Evolutionary conservation across 2,797 vertebrate species (phyloP).

Genomic region (Amniataba percoides): DNA sequence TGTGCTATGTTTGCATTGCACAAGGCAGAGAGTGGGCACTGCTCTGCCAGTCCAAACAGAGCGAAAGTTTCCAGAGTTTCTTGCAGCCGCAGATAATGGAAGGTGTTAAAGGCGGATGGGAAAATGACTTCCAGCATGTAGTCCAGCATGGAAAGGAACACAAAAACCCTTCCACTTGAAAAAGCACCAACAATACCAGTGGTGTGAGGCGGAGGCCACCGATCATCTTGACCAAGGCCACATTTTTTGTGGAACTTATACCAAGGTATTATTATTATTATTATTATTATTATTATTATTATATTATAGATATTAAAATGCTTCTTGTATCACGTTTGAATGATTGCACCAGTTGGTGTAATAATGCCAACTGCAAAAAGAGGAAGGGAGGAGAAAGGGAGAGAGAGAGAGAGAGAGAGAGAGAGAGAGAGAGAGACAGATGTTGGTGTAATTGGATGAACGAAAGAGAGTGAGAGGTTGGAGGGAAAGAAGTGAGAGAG

Average conservation of each 20-base stretch:
- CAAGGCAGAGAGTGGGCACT: not conserved
- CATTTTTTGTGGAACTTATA: conserved; percentile 17
- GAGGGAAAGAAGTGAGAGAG: conserved; percentile 7
- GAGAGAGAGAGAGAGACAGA: conserved; percentile 18
- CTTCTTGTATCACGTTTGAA: conserved; percentile 12
- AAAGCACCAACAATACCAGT: conserved; percentile 29
- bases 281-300: too few species aligned
- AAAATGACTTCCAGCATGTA: conserved; percentile 21
- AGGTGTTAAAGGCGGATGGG: conserved; percentile 35
- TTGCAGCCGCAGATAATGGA: conserved; percentile 22
- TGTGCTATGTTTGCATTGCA: not conserved
- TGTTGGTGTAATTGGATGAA: conserved; percentile 39
- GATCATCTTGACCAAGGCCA: conserved; percentile 29
- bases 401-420: conserved; percentile 16
- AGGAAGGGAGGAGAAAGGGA: not conserved
- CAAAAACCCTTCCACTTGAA: conserved; percentile 11
- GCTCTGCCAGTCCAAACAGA: conserved; percentile 37
- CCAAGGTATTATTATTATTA: conserved; percentile 7
- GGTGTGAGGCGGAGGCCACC: conserved; percentile 31
- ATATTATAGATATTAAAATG: conserved; percentile 21
- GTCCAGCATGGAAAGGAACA: conserved; percentile 15
- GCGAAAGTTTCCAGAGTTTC: conserved; percentile 32
- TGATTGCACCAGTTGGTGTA: conserved; percentile 6
- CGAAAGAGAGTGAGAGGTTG: conserved; percentile 1
- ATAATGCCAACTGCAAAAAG: conserved; percentile 19